These are phyloP conservation scores for Phoeniculus purpureus DNA, from an alignment of 2,797 vertebrate genomes.

Conservation along the genomic window DNA sequence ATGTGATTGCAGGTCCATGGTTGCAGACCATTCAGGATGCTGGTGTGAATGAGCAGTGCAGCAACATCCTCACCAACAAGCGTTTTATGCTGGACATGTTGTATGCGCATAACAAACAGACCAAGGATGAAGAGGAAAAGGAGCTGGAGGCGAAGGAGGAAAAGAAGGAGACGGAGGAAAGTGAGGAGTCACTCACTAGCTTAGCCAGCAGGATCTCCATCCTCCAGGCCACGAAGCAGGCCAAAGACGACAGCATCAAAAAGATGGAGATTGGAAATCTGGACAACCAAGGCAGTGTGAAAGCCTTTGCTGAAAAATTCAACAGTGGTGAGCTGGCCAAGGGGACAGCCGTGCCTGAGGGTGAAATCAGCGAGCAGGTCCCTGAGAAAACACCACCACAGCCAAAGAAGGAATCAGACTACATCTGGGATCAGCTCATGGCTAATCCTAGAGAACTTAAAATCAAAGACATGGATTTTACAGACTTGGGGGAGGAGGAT, in stretches of 20 bases:
- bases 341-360: slow-evolving; percentile 76
- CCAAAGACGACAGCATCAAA: slow-evolving; percentile 85
- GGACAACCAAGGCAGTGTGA: slow-evolving; percentile 91
- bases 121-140: slow-evolving; percentile 81
- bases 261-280: slow-evolving; percentile 87
- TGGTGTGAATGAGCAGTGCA: slow-evolving; percentile 87
- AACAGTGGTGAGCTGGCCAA: slow-evolving; percentile 86
- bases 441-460: slow-evolving; percentile 90
- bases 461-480: slow-evolving; percentile 99
- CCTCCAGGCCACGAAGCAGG: slow-evolving; percentile 87
- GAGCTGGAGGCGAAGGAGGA: slow-evolving; percentile 78
- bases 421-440: slow-evolving; percentile 99
- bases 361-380: slow-evolving; percentile 80
- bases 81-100: slow-evolving; percentile 97
- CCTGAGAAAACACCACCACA: slow-evolving; percentile 77
- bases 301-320: slow-evolving; percentile 90
- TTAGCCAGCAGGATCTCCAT: slow-evolving; percentile 90
- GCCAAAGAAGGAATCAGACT: slow-evolving; percentile 93
- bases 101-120: slow-evolving; percentile 89
- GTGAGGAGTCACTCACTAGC: slow-evolving; percentile 83
- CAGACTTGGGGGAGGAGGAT: slow-evolving; percentile 92
- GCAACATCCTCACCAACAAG: slow-evolving; percentile 91
- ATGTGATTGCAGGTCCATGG: slow-evolving; percentile 85
- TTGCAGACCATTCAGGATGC: slow-evolving; percentile 81
- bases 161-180: slow-evolving; percentile 77